Evolutionary conservation across 2,888 invertebrate genomes (phyloP), one percentile per base, ranked within the genome.

Genomic region (Ectobius pallidus): DNA sequence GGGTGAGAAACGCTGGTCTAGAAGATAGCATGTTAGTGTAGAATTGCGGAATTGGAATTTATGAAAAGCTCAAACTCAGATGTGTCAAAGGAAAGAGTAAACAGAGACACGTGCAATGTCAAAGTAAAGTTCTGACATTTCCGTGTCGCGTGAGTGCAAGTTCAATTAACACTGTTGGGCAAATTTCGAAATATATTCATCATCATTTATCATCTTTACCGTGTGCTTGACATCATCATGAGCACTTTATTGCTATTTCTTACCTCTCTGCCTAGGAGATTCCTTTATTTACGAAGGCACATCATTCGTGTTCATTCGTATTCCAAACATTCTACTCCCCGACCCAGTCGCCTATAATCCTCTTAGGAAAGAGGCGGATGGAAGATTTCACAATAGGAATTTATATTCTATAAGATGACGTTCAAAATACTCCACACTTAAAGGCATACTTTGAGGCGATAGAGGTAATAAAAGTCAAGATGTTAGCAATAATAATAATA

Each of bases 191-290:
- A n/a, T 25, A 30, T 58, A 58, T 58, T n/a, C 2, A 58, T 30
- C 58, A 30, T 58, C 58, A 58, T 58, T 58, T 30, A 58, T 58
- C 58, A 58, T 58, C 27, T n/a, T 58, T 58, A 58, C 25, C n/a
- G 27, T 58, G 30, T 30, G 11, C 30, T 58, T 58, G 58, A 58
- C 58, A n/a, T 30, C n/a, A n/a, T 30, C n/a, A 58, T 25, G 30
- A 58, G n/a, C 58, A 30, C n/a, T n/a, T 7, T 25, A 16, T 58
- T 30, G n/a, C 30, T 58, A 25, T 58, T 58, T 58, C 14, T 52
- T 52, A 52, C 25, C 25, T 16, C 52, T 25, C 25, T 11, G 20
- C 7, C 3, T 52, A 20, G 25, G 39, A 39, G 39, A 39, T 22
- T 52, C 3, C 14, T 11, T 52, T 52, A 52, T 52, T 25, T 52